Base-by-base conservation (phyloP, 2,797 vertebrate genomes). In the Poeciliopsis gracilis region DNA sequence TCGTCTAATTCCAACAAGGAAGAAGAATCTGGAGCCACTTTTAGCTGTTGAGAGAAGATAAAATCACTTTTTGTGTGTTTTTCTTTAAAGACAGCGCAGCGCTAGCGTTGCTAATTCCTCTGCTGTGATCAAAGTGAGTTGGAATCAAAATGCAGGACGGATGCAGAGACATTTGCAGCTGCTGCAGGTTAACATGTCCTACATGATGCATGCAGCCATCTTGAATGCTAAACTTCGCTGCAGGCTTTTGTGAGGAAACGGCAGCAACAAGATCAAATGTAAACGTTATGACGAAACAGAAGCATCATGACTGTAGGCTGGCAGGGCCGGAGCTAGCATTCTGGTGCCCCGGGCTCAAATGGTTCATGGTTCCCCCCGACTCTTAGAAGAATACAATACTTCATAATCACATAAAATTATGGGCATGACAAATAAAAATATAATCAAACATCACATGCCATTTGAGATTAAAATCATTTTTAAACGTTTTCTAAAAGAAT, bases 71-170 rank as follows among this genome's bases (percentile, higher is more conserved):
- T 87, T 55, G 49, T 53, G 59, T 51, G 33, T 78, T 66, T 38
- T 59, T 75, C 77, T 23, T 8, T 72, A 66, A 38, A 38, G 36
- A 38, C 23, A 23, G 63, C 38, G 63, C 36, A 41, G 63, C 23
- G 9, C 75, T 82, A 81, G 89, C 67, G 11, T 84, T 55, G 82
- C 88, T 89, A 90, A 89, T 84, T 82, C 88, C 79, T 72, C 33
- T 16, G 84, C 71, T 81, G 76, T 90, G 86, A 92, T 90, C 88
- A 84, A 77, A 88, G 81, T 53, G 59, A 61, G 73, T 70, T 49
- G 51, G 67, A 83, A 77, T 90, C 33, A 57, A 80, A 81, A 82
- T 71, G 79, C 46, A 76, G 72, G 7, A n/a, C 30, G 7, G 28
- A 45, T 78, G 1, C 5, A 55, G 13, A 69, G 49, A 25, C 23